Evolutionary conservation across 2,888 invertebrate genomes (phyloP).

Genomic region (Pandemis heparana): DNA sequence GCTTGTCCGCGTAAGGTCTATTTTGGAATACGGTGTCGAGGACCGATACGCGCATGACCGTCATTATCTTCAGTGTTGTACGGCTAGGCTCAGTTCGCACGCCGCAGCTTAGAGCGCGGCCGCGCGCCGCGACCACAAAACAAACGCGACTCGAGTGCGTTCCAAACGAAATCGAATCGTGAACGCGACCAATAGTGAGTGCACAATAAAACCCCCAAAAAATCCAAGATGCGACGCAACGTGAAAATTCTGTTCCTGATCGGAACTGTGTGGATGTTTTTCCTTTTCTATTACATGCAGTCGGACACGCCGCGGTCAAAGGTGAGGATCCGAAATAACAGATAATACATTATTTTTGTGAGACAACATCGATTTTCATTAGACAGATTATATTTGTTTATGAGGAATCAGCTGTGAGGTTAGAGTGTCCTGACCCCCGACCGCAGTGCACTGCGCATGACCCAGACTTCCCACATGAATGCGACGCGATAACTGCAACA

Average conservation of each 20-base stretch:
- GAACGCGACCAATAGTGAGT: constrained; percentile 46
- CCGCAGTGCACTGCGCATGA: constrained; percentile 71
- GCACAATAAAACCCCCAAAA: constrained; percentile 21
- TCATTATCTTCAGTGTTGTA: constrained; percentile 55
- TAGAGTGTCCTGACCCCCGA: constrained; percentile 54
- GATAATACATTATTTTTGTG: background rate
- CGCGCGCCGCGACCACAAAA: constrained; percentile 70
- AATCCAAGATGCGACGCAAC: constrained; percentile 74
- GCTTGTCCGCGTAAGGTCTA: constrained; percentile 64
- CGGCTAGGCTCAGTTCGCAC: constrained; percentile 65
- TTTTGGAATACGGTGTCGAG: constrained; percentile 68
- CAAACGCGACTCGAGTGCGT: constrained; percentile 37
- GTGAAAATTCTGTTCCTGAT: constrained; percentile 76
- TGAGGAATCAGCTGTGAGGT: constrained; percentile 61
- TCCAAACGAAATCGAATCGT: constrained; percentile 55
- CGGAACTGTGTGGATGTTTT: constrained; percentile 78
- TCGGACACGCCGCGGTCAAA: constrained; percentile 73
- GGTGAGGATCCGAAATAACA: constrained; percentile 59
- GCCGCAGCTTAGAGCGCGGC: constrained; percentile 77
- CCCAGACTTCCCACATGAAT: constrained; percentile 53
- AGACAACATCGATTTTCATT: background rate
- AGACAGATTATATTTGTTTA: constrained; percentile 30
- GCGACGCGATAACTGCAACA: constrained; percentile 61
- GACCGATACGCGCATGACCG: constrained; percentile 78
- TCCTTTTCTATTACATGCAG: constrained; percentile 80